phyloP scores from a whole-genome alignment of 2,113 vertebrate genomes.

The Siniperca knerii region DNA sequence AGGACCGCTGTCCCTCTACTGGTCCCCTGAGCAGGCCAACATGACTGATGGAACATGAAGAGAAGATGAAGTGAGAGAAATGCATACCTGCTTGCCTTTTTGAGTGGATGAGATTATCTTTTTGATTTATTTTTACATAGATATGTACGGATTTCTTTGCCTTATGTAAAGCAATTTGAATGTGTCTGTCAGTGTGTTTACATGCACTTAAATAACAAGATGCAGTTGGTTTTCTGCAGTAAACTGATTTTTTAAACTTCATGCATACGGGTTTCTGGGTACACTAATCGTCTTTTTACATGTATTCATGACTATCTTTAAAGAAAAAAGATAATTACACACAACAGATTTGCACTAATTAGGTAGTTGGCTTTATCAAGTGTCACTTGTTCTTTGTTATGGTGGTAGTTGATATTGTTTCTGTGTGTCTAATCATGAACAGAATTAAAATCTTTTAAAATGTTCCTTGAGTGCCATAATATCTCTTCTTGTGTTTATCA shows the following conservation, averaged over 20 bases:
- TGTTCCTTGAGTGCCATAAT: background rate
- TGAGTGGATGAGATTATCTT: background rate
- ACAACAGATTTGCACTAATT: background rate
- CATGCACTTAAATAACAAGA: background rate
- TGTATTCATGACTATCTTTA: too few species aligned
- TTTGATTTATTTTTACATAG: background rate
- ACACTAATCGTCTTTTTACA: too few species aligned
- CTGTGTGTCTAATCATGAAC: background rate
- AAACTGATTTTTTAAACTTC: background rate
- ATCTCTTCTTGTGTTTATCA: background rate
- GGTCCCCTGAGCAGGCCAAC: constrained; percentile 9
- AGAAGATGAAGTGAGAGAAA: background rate
- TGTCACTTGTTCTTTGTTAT: background rate
- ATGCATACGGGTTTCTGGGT: too few species aligned
- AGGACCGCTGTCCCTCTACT: background rate
- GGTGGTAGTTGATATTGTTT: background rate
- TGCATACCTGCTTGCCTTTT: background rate
- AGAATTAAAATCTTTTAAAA: background rate
- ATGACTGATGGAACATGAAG: too few species aligned
- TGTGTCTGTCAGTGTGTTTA: background rate
- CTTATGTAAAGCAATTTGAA: background rate
- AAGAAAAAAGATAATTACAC: too few species aligned
- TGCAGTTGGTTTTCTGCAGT: background rate
- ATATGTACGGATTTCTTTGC: background rate
- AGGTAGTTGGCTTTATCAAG: background rate